Evolutionary conservation across 2,113 vertebrate species (phyloP).

Genomic region (Pseudorhombus dupliciocellatus): DNA sequence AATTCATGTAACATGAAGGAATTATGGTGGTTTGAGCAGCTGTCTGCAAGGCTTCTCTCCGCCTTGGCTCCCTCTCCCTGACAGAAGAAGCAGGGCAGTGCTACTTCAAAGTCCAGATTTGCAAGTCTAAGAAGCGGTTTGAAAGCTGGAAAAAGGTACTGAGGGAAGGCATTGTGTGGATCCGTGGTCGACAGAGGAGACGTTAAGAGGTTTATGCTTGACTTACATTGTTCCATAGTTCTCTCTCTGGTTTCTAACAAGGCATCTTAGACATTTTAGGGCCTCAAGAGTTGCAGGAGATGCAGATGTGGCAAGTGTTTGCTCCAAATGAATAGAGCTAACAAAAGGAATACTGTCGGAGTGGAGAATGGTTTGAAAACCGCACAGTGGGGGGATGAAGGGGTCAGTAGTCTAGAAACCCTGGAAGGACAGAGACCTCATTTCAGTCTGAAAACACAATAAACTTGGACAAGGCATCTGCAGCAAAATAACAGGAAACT

Average conservation of each 20-base stretch:
- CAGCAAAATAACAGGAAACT: background rate
- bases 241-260: constrained; percentile 60
- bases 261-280: constrained; percentile 63
- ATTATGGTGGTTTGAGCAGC: constrained; percentile 67
- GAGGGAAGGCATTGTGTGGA: constrained; percentile 68
- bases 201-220: constrained; percentile 66
- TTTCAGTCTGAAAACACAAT: constrained; percentile 22
- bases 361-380: constrained; percentile 46
- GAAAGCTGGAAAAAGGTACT: constrained; percentile 65
- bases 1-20: constrained; percentile 63
- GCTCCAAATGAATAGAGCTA: constrained; percentile 34
- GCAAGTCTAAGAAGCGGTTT: constrained; percentile 77
- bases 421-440: constrained; percentile 37
- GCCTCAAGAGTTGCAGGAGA: constrained; percentile 54
- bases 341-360: constrained; percentile 66
- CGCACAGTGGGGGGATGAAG: constrained; percentile 38
- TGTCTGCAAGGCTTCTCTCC: constrained; percentile 65
- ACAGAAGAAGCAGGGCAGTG: constrained; percentile 67
- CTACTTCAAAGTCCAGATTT: constrained; percentile 75
- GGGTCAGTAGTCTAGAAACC: constrained; percentile 44
- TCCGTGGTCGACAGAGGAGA: constrained; percentile 63
- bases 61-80: constrained; percentile 50
- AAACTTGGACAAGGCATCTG: constrained; percentile 13
- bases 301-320: constrained; percentile 61
- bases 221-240: constrained; percentile 67